These are phyloP conservation scores for Pteruthius melanotis DNA, from an alignment of 2,113 vertebrate species.

Conservation along the genomic window DNA sequence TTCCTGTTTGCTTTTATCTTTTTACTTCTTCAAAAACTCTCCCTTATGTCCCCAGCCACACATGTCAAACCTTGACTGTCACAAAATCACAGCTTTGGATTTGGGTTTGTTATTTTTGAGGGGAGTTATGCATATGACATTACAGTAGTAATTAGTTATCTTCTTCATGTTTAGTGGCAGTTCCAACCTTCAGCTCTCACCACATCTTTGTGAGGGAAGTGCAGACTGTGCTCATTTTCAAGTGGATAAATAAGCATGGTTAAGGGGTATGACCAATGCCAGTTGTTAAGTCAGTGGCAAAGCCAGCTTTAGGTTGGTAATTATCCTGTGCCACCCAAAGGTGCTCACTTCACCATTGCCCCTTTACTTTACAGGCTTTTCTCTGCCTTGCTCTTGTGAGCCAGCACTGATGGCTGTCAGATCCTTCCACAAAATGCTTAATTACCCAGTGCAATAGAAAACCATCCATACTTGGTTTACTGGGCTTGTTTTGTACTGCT, in stretches of 20 bases:
- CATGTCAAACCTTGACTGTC: not conserved
- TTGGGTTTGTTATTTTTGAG: not conserved
- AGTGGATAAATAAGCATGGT: not conserved
- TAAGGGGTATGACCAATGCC: not conserved
- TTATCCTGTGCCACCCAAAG: not conserved
- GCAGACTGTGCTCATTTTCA: not conserved
- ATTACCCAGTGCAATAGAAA: not conserved
- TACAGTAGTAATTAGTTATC: not conserved
- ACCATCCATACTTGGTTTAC: not conserved
- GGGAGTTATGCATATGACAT: not conserved
- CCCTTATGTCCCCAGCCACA: not conserved
- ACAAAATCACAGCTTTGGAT: not conserved
- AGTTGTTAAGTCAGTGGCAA: not conserved
- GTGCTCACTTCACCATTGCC: not conserved
- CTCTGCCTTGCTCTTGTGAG: not conserved
- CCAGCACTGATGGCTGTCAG: not conserved
- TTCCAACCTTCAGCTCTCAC: not conserved
- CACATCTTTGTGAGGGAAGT: not conserved
- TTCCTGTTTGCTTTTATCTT: not conserved
- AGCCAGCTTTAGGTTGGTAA: not conserved
- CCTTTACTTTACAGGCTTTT: not conserved
- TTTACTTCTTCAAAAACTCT: not conserved
- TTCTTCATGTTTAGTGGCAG: not conserved
- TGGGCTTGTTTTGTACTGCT: not conserved
- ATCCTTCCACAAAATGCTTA: not conserved